Base-by-base conservation (phyloP, 2,113 vertebrate species). In the Siphamia tubifer region DNA sequence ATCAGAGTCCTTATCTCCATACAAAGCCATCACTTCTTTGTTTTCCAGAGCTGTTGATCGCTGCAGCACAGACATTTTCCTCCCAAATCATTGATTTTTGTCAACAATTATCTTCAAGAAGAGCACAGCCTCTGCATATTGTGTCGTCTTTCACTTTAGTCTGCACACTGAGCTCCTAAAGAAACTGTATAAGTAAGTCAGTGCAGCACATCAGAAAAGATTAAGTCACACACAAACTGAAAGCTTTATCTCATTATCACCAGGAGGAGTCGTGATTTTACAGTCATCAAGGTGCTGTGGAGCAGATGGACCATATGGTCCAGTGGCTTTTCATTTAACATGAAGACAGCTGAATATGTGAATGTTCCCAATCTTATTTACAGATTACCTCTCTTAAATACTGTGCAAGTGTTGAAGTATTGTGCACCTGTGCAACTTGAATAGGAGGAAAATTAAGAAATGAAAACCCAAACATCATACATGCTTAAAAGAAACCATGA, bases 281-380 rank as follows among this genome's bases (percentile, higher is more conserved):
- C 55, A 24, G 49, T 63, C 12, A 1, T 45, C 30, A n/a, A 35
- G 20, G 34, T 28, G 52, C 47, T 7, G 2, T 30, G 7, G 56
- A 16, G 27, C 82, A 74, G 73, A 73, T 78, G 85, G 67, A 58
- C 83, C 87, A 85, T 73, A 79, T 88, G 86, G 74, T 44, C 13
- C 8, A 1, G 34, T 60, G 57, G 77, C 61, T 84, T 85, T 78
- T 76, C 61, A 77, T 68, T 45, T 31, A 65, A 51, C 52, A 16
- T 25, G 70, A 84, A 65, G 42, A 52, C 17, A 30, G 43, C 68
- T 47, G 76, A 77, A 54, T 55, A 27, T 13, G 63, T 56, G 61
- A 54, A 43, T 21, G 34, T 34, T 57, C 34, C 17, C 68, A 82
- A 87, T 87, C 70, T 77, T 54, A 78, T 88, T 88, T 78, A 74